Percentiles rank a stretch among this genome's conserved stretches.
These are phyloP conservation scores for Neofelis nebulosa DNA, from an alignment of 2,113 vertebrate species.

Conservation along the genomic window DNA sequence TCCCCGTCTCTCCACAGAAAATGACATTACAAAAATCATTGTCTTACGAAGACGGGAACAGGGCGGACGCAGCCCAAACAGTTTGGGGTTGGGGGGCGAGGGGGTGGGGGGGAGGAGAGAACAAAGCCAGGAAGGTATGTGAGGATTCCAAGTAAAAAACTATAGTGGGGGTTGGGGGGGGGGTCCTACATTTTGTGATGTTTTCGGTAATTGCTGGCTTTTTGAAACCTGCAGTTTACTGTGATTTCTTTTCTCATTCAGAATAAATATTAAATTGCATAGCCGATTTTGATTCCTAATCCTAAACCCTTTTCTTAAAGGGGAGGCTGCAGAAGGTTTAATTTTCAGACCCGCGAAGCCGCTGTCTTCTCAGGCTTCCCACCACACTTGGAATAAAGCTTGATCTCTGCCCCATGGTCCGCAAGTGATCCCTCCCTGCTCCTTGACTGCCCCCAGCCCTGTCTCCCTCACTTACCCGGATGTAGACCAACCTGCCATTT, in stretches of 20 bases:
- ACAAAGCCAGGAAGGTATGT: not conserved
- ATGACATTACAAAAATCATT: not conserved
- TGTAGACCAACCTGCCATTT: not conserved
- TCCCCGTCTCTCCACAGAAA: not conserved
- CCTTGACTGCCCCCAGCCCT: too few species aligned
- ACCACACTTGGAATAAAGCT: not conserved
- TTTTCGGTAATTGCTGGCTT: not conserved
- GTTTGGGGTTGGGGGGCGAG: not conserved
- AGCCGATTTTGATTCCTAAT: not conserved
- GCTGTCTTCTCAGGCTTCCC: not conserved
- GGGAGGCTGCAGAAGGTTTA: not conserved
- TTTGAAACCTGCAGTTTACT: not conserved
- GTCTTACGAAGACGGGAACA: not conserved
- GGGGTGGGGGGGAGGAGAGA: not conserved
- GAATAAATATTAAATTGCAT: not conserved
- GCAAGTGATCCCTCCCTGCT: not conserved
- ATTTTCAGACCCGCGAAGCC: not conserved
- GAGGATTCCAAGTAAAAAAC: not conserved
- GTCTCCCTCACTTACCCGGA: too few species aligned
- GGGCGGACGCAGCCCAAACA: not conserved
- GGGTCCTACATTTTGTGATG: not conserved
- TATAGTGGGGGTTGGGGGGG: too few species aligned
- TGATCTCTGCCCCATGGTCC: too few species aligned
- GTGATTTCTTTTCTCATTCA: not conserved
- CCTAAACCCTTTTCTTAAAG: not conserved